A percentile compares a stretch with the other conserved stretches of the same genome.
Conservation (phyloP, 2,797 vertebrate species). For the Distichodus sexfasciatus region DNA sequence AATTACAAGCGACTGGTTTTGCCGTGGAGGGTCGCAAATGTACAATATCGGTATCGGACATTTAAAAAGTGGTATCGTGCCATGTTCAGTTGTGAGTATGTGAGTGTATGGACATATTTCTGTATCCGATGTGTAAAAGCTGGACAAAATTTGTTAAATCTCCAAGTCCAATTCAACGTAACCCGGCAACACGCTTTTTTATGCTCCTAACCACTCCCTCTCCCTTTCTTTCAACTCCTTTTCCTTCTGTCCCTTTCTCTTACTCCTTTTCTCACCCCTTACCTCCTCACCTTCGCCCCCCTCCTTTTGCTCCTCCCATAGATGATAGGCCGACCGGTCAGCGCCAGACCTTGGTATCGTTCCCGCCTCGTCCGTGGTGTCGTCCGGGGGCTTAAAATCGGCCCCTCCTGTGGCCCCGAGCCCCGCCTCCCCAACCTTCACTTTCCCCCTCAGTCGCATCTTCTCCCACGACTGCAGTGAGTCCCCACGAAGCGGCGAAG, state of each 20-base stretch:
- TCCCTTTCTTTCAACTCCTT: not conserved
- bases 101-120: too few relatives aligned
- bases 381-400: conserved; percentile 90
- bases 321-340: conserved; percentile 97
- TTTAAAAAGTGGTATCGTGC: too few relatives aligned
- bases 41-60: too few relatives aligned
- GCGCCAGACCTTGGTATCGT: conserved; percentile 91
- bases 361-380: conserved; percentile 94
- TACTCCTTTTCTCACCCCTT: not conserved
- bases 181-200: too few relatives aligned
- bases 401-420: conserved; percentile 82
- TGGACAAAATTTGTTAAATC: not conserved
- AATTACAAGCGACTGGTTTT: too few relatives aligned
- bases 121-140: too few relatives aligned
- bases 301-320: conserved; percentile 62
- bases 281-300: not conserved
- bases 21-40: too few relatives aligned
- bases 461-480: conserved; percentile 97
- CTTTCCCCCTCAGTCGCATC: conserved; percentile 87
- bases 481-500: conserved; percentile 59
- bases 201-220: conserved; percentile 51
- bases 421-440: conserved; percentile 89
- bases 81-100: too few relatives aligned
- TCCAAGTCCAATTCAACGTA: not conserved
- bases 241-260: not conserved